Percentiles rank a stretch among this genome's conserved stretches.
phyloP scores from a whole-genome alignment of 1,140 invertebrate genomes.

The Plutomurus gul region DNA sequence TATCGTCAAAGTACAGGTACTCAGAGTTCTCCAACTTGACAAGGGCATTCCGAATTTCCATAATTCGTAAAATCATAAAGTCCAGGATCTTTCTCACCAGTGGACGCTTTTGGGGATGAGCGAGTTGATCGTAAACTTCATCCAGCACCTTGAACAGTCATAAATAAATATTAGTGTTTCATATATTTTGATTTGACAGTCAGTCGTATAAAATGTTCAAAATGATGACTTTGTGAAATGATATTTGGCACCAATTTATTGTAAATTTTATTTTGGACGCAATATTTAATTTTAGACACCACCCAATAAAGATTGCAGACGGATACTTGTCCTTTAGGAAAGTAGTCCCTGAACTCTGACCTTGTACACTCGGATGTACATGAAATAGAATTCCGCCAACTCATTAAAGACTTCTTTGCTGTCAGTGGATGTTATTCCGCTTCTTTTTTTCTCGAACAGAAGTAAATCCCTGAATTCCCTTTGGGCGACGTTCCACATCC shows the following conservation, averaged over 20 bases:
- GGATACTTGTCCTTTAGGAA: too few relatives aligned
- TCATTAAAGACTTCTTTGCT: not conserved
- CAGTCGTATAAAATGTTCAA: too few relatives aligned
- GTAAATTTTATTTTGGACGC: too few relatives aligned
- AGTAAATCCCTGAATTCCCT: constrained; percentile 20
- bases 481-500: constrained; percentile 14
- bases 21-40: constrained; percentile 34
- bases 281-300: too few relatives aligned
- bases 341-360: too few relatives aligned
- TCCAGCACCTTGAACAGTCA: constrained; percentile 75
- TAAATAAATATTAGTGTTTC: too few relatives aligned
- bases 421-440: not conserved
- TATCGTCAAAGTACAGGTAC: constrained; percentile 63
- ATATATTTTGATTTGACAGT: too few relatives aligned
- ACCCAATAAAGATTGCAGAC: too few relatives aligned
- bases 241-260: too few relatives aligned
- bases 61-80: constrained; percentile 72
- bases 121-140: constrained; percentile 83
- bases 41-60: constrained; percentile 59
- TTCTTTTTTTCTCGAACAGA: not conserved
- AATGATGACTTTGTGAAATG: too few relatives aligned
- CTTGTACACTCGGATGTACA: constrained; percentile 77
- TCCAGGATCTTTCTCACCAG: constrained; percentile 79
- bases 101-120: constrained; percentile 88
- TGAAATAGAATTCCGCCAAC: constrained; percentile 65